Evolutionary conservation across 2,113 vertebrate genomes (phyloP), one percentile per base, ranked within the genome.

Genomic region (Gobiocypris rarus): DNA sequence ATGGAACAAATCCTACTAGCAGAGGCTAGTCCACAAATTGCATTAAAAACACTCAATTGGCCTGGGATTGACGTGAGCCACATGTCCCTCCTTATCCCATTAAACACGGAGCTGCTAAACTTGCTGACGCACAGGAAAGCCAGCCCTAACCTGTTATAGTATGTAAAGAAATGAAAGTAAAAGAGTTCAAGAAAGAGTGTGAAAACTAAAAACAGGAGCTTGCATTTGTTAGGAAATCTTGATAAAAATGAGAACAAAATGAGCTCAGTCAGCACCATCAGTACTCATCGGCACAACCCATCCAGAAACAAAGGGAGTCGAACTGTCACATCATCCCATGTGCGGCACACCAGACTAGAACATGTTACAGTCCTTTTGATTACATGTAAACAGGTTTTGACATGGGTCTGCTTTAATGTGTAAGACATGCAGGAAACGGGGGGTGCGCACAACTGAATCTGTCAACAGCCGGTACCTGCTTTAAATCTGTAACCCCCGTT

Each of bases 1-100:
- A 95, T 93, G 94, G 94, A 95, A 95, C 94, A 95, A 95, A 95
- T 95, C 94, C 94, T 93, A 93, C 92, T 92, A 92, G 94, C 92
- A 89, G 89, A 93, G 91, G 93, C 91, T 75, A 94, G 92, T 93
- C 92, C 90, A 93, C 93, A 94, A 95, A 95, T 95, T 95, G 93
- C 94, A 94, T 94, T 94, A 93, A 94, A 94, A 94, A 93, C 90
- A 94, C 91, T 94, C 93, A 95, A 93, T 94, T 93, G 93, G 93
- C 88, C 92, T 93, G 91, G 93, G 94, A 95, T 94, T 95, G 93
- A 91, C 92, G 93, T 91, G 93, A 93, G 92, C 92, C 92, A 92
- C 93, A 93, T 94, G 93, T 94, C 93, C 91, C 89, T 91, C 90
- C 91, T 94, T 93, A 95, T 95, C 94, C 94, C 93, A 95, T 95